A percentile compares a stretch with the other conserved stretches of the same genome.
phyloP scores from a whole-genome alignment of 2,113 vertebrate genomes.

The Plotosus lineatus region DNA sequence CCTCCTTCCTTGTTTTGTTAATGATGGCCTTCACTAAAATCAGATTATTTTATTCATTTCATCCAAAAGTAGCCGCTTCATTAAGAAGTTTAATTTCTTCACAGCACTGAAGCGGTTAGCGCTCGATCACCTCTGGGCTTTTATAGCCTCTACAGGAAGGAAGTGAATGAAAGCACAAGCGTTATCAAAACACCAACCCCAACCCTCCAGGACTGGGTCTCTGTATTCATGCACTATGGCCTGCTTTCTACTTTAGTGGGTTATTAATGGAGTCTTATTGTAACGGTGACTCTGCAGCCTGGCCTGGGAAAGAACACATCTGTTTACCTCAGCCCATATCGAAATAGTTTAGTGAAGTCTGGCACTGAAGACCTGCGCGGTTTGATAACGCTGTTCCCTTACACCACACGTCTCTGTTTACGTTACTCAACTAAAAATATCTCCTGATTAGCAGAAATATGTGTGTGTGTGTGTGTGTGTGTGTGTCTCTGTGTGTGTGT shows the following conservation, averaged over 20 bases:
- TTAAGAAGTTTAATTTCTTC: neutral
- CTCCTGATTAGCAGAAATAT: constrained; percentile 17
- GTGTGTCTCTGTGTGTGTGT: constrained; percentile 32
- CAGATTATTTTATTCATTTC: neutral
- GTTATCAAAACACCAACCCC: too few species aligned
- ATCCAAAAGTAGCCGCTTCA: neutral
- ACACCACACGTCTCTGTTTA: constrained; percentile 37
- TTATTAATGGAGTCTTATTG: constrained; percentile 13
- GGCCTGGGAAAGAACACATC: neutral
- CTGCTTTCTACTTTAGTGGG: neutral
- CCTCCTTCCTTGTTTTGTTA: neutral
- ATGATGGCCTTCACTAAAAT: neutral
- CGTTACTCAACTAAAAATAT: constrained; percentile 48
- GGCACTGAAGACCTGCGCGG: neutral
- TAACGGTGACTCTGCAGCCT: neutral
- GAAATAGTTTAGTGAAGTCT: neutral
- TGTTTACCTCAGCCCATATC: neutral
- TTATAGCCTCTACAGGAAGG: neutral
- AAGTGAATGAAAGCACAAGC: neutral
- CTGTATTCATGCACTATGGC: neutral
- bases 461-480: constrained; percentile 41
- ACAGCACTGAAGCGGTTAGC: neutral
- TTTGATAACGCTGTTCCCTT: constrained; percentile 3
- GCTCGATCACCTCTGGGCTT: neutral
- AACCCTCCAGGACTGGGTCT: too few species aligned